Evolutionary conservation across 2,113 vertebrate species (phyloP), one percentile per base, ranked within the genome.

Genomic region (Pollachius pollachius): DNA sequence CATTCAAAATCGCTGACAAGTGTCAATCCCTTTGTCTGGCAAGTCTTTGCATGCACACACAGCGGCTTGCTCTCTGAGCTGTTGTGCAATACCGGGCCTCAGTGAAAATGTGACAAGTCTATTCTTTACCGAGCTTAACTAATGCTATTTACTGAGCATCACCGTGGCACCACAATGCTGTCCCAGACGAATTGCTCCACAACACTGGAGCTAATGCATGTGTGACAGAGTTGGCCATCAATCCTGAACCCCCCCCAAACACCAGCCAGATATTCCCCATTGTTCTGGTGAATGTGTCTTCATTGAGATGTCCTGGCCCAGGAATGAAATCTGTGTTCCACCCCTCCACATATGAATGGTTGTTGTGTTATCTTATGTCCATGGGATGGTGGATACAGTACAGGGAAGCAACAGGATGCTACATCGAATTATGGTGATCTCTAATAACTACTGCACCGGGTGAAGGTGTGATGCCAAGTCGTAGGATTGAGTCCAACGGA

Each of bases 121-220:
- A 81, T 89, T 90, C 84, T 87, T 83, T 84, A 83, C 82, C 37
- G 77, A 89, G 85, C 84, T 76, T 79, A 72, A 82, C 88, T 88
- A 90, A 91, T 88, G 87, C 87, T 85, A 84, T 91, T 91, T 88
- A 81, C 78, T 59, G 79, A 83, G 75, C 87, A 89, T 80, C 80
- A 68, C 79, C 65, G 79, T 80, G 73, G 70, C 84, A 85, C 77
- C 84, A 88, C 85, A 88, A 82, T 69, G 41, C 71, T 27, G 81
- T 79, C 78, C 75, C 87, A 57, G 72, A 68, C 81, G 82, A 71
- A 79, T 79, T 71, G 81, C 63, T 70, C 68, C 56, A 30, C 73
- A 62, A 75, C 64, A 69, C 77, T 80, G 81, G 65, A 83, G 75
- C 88, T 86, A 86, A 89, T 89, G 82, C 82, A 67, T 80, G 81